These are phyloP conservation scores for Callopanchax toddi DNA, from an alignment of 2,113 vertebrate genomes.

Conservation along the genomic window DNA sequence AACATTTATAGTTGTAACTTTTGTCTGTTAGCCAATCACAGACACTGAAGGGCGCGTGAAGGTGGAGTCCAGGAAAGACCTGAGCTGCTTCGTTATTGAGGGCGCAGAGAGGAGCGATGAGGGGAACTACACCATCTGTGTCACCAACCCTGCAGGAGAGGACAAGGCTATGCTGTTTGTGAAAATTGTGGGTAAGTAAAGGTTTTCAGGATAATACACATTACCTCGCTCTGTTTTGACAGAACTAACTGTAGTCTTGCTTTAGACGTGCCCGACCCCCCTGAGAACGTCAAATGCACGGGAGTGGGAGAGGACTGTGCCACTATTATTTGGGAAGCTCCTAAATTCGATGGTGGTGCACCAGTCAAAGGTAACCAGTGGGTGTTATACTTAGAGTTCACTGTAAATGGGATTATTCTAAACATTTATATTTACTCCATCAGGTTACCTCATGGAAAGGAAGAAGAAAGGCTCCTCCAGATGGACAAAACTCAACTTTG, in stretches of 20 bases:
- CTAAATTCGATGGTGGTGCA: conserved; percentile 86
- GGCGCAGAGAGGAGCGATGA: conserved; percentile 85
- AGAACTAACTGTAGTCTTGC: conserved; percentile 11
- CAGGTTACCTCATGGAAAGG: conserved; percentile 92
- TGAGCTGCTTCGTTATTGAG: conserved; percentile 89
- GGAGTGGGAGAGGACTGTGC: conserved; percentile 87
- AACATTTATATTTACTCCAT: background rate
- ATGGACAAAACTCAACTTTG: conserved; percentile 94
- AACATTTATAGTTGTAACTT: background rate
- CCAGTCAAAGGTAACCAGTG: conserved; percentile 79
- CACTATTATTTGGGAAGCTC: conserved; percentile 83
- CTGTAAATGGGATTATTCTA: too few species aligned
- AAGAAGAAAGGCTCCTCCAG: conserved; percentile 91
- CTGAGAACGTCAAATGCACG: conserved; percentile 82
- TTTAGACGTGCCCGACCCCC: conserved; percentile 89
- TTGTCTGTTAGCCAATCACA: conserved; percentile 71
- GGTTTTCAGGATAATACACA: background rate
- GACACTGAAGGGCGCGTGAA: conserved; percentile 75
- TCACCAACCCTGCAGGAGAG: conserved; percentile 86
- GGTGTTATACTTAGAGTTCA: too few species aligned
- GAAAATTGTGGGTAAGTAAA: conserved; percentile 85
- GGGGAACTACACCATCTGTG: conserved; percentile 85
- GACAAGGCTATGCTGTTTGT: conserved; percentile 84
- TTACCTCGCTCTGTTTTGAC: background rate
- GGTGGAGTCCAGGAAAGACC: conserved; percentile 79